Evolutionary conservation across 2,113 vertebrate genomes (phyloP), one percentile per base, ranked within the genome.

Genomic region (Dromas ardeola): DNA sequence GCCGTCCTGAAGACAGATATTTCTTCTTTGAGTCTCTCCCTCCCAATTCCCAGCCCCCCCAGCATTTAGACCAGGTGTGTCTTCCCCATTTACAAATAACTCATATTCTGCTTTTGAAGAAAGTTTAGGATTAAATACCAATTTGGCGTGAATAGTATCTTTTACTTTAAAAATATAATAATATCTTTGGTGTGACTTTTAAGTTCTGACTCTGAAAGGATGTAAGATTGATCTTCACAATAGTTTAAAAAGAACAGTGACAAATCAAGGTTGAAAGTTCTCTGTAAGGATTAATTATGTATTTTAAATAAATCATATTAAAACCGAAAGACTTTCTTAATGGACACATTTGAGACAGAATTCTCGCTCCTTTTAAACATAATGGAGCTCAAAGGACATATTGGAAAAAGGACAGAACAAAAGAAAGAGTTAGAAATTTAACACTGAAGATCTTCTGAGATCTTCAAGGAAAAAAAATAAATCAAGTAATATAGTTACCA

Each of bases 231-330:
- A 74, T 90, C 42, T 90, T 62, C 52, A 62, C 16, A 65, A 30
- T 84, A 84, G 84, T 89, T 94, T 78, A 30, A 42, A 88, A 91
- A 66, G 65, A 93, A 63, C 15, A 63, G 38, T 67, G 81, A 86
- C 50, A 84, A 94, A 92, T 81, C 45, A 86, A 86, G 11, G 29
- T 76, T 87, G 56, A 85, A 91, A 89, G 34, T 50, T 40, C n/a
- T 86, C 55, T 80, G 52, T 79, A 47, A 91, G 29, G 30, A 76
- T 91, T 63, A 88, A 81, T 94, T 84, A 59, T 55, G 3, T 79
- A 79, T 81, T 94, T 89, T 56, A 81, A 96, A 91, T 91, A 81
- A 93, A 84, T 79, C 12, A 34, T 81, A 78, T 59, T 84, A 67
- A 82, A 96, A 11, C 32, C 52, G 52, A 79, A 93, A 96, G 23